phyloP scores from a whole-genome alignment of 2,888 invertebrate genomes.

The Dexiosoma caninum region DNA sequence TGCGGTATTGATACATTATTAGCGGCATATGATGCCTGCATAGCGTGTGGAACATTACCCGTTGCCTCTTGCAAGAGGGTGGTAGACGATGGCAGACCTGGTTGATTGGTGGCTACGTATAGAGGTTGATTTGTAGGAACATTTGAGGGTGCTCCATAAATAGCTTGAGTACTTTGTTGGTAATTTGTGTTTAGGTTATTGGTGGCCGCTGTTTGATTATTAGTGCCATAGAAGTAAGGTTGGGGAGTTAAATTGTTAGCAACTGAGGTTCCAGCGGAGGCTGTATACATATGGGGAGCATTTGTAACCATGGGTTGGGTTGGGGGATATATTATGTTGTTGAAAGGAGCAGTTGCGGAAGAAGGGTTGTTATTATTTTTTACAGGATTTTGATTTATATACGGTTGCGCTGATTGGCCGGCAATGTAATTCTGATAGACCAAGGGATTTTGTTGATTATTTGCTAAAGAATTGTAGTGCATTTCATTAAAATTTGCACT shows the following conservation, averaged over 20 bases:
- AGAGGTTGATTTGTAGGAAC: conserved; percentile 63
- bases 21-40: conserved; percentile 64
- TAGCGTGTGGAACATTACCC: background rate
- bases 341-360: background rate
- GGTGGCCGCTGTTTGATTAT: conserved; percentile 22
- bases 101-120: conserved; percentile 70
- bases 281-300: conserved; percentile 37
- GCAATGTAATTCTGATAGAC: conserved; percentile 33
- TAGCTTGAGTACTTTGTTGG: conserved; percentile 29
- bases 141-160: conserved; percentile 16
- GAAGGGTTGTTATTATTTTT: conserved; percentile 1
- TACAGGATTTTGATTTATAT: conserved; percentile 11
- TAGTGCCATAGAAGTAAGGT: conserved; percentile 52
- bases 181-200: conserved; percentile 33
- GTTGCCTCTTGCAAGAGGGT: conserved; percentile 9
- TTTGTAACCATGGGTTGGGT: background rate
- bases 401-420: background rate
- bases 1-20: conserved; percentile 36
- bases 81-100: conserved; percentile 42
- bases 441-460: conserved; percentile 19
- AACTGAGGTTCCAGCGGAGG: conserved; percentile 31
- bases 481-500: conserved; percentile 32
- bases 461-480: conserved; percentile 24
- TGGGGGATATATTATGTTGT: conserved; percentile 24
- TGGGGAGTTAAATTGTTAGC: conserved; percentile 7